These are phyloP conservation scores for Rhinolophus sinicus DNA, from an alignment of 2,113 vertebrate genomes.

Conservation along the genomic window DNA sequence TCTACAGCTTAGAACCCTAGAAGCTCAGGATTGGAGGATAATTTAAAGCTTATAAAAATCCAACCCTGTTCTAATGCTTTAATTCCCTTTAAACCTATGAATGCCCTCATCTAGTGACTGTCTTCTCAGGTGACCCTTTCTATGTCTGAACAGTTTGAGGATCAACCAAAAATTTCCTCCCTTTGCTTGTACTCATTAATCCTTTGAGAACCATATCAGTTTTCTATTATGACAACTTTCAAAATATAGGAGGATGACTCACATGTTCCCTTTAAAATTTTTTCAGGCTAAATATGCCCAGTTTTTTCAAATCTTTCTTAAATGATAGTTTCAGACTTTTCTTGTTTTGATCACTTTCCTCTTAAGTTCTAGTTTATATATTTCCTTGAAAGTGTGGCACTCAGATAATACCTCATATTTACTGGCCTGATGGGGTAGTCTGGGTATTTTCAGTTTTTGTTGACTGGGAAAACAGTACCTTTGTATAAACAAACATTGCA, in stretches of 20 bases:
- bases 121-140: not conserved
- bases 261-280: not conserved
- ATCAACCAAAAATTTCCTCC: not conserved
- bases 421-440: not conserved
- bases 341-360: not conserved
- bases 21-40: not conserved
- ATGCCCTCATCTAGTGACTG: not conserved
- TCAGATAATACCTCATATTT: not conserved
- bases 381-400: not conserved
- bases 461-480: not conserved
- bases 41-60: not conserved
- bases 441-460: conserved; percentile 30
- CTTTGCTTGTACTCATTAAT: not conserved
- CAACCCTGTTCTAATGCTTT: not conserved
- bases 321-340: not conserved
- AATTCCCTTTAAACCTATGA: not conserved
- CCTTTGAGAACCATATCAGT: not conserved
- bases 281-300: conserved; percentile 20
- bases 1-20: not conserved
- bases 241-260: not conserved
- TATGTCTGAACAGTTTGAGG: not conserved
- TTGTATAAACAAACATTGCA: conserved; percentile 10
- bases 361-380: conserved; percentile 27
- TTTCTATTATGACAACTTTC: conserved; percentile 23
- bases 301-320: not conserved